Evolutionary conservation across 1,140 invertebrate genomes (phyloP).

Genomic region (Melanaphis sacchari): DNA sequence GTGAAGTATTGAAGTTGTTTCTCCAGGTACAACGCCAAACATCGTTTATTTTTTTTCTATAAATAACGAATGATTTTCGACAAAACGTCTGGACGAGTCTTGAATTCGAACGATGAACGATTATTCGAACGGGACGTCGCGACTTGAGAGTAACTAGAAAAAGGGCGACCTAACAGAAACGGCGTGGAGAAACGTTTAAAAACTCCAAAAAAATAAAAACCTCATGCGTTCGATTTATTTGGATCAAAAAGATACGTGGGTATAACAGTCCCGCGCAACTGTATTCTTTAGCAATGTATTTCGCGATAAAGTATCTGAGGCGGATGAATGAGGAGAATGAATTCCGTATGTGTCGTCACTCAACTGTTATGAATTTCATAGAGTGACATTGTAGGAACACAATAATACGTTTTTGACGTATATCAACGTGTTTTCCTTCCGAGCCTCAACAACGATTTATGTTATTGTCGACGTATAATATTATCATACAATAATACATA

Average conservation of each 20-base stretch:
- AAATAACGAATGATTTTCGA: neutral
- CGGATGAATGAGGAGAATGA: neutral
- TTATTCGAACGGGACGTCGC: neutral
- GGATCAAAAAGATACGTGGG: neutral
- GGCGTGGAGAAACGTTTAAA: neutral
- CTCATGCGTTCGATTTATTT: neutral
- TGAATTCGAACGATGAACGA: neutral
- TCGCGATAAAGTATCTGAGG: neutral
- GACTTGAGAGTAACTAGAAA: neutral
- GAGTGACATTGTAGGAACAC: neutral
- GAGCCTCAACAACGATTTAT: neutral
- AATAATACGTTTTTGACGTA: neutral
- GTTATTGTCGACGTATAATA: neutral
- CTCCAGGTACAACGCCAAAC: neutral
- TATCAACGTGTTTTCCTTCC: neutral
- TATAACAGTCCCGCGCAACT: no score
- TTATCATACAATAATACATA: neutral
- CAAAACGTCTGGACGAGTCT: neutral
- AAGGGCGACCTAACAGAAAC: neutral
- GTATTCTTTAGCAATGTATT: neutral
- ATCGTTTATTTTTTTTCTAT: neutral
- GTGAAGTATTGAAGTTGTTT: neutral
- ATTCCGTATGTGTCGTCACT: slow-evolving; percentile 14
- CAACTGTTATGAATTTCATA: neutral
- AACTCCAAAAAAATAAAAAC: neutral